phyloP scores from a whole-genome alignment of 2,797 vertebrate genomes.

The Triplophysa yarkandensis region DNA sequence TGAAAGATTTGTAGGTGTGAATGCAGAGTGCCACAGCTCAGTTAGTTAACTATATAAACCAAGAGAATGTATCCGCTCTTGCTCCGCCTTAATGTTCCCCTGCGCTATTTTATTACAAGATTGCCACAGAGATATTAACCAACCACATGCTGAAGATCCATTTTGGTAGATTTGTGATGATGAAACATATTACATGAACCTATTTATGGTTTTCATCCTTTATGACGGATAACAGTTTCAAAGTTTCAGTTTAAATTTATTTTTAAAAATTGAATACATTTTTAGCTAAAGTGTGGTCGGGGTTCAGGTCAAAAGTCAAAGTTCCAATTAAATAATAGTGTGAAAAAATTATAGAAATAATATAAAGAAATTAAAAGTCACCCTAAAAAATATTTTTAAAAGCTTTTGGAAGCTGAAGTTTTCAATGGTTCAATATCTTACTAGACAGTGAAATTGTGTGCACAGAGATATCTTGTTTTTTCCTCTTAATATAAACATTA shows the following conservation, averaged over 20 bases:
- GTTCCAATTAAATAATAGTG: too few species aligned
- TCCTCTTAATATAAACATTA: neutral
- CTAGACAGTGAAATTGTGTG: neutral
- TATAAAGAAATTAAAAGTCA: neutral
- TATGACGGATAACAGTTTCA: too few species aligned
- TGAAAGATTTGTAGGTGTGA: neutral
- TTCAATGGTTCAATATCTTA: neutral
- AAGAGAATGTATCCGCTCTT: neutral
- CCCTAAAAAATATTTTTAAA: neutral
- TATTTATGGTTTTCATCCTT: too few species aligned
- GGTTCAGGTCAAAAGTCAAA: too few species aligned
- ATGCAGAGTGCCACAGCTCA: neutral
- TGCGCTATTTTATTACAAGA: neutral
- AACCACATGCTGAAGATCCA: neutral
- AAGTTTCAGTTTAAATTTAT: too few species aligned
- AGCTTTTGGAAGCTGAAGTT: neutral
- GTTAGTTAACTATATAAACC: neutral
- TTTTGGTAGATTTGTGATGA: neutral
- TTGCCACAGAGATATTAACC: slow-evolving; percentile 4
- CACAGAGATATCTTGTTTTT: neutral
- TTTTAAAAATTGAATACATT: too few species aligned
- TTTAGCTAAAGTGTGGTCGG: too few species aligned
- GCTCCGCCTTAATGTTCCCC: slow-evolving; percentile 5
- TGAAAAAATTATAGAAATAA: too few species aligned
- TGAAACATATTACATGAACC: neutral